Evolutionary conservation across 1,140 invertebrate species (phyloP), one percentile per base, ranked within the genome.

Genomic region (Delia radicum): DNA sequence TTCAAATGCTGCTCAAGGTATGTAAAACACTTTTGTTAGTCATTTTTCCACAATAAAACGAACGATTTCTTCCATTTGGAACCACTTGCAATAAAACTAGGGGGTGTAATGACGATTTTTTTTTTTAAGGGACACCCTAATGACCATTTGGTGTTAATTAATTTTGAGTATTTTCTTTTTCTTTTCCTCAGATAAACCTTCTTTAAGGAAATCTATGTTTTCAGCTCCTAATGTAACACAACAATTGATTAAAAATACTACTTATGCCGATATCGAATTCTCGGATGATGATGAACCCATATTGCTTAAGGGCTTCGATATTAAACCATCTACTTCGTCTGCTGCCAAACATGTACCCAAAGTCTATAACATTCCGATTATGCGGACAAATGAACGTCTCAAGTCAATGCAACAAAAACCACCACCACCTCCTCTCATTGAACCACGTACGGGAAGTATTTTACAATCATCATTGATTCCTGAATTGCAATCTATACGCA

Each of bases 191-290:
- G 75, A 76, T 31, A 76, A 76, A 26, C 75, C 75, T 8, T 42
- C 63, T 7, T 55, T 69, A 10, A 72, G 73, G n/a, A 76, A 76
- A n/a, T 76, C 75, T 10, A 74, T 74, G 42, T 76, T 76, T 76
- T 69, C 65, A 10, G 62, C 73, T 18, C 75, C 72, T 8, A 27
- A 73, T n/a, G 48, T 74, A 4, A 74, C 75, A 2, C 72, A 74
- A 10, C 61, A 46, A 15, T 67, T 76, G n/a, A 63, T 76, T 3
- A 76, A 76, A 15, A 77, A 77, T 42, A 74, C 72, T 12, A 62
- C 69, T 10, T 78, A 74, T 63, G 77, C 75, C 15, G 77, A 78
- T 76, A 29, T 74, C 29, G 77, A 78, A 62, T 76, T 78, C 46
- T 77, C 77, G 15, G 77, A 77, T 62, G 76, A 77, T 27, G 77